Conservation (phyloP, 1,140 invertebrate species). For the Bradynema listronoti region DNA sequence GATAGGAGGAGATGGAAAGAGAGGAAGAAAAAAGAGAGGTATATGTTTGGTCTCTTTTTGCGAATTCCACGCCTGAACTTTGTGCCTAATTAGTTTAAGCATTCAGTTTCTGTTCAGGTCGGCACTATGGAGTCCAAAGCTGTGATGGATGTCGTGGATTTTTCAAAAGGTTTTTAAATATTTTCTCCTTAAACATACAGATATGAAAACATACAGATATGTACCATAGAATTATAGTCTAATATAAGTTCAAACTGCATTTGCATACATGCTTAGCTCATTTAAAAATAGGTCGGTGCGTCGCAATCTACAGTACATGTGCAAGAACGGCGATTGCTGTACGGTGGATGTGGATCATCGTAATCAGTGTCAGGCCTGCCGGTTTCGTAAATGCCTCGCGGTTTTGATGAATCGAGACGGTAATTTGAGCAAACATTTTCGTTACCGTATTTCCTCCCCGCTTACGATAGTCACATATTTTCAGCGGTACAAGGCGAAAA, state of each 20-base stretch:
- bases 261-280: no score
- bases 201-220: neutral
- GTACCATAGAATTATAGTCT: neutral
- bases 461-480: no score
- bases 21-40: neutral
- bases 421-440: no score
- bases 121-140: slow-evolving; percentile 39
- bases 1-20: neutral
- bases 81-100: neutral
- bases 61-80: neutral
- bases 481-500: no score
- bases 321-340: slow-evolving; percentile 80
- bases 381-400: slow-evolving; percentile 81
- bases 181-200: no score
- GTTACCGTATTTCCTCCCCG: no score
- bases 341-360: slow-evolving; percentile 80
- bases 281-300: slow-evolving; percentile 34
- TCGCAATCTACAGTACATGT: slow-evolving; percentile 62
- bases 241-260: neutral
- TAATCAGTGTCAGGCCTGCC: slow-evolving; percentile 89
- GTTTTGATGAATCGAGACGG: slow-evolving; percentile 92
- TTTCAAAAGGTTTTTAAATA: slow-evolving; percentile 48
- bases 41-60: neutral
- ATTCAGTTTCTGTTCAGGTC: slow-evolving; percentile 1
- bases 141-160: slow-evolving; percentile 51